Base-by-base conservation (phyloP, 2,797 vertebrate species). In the Malurus splendens region DNA sequence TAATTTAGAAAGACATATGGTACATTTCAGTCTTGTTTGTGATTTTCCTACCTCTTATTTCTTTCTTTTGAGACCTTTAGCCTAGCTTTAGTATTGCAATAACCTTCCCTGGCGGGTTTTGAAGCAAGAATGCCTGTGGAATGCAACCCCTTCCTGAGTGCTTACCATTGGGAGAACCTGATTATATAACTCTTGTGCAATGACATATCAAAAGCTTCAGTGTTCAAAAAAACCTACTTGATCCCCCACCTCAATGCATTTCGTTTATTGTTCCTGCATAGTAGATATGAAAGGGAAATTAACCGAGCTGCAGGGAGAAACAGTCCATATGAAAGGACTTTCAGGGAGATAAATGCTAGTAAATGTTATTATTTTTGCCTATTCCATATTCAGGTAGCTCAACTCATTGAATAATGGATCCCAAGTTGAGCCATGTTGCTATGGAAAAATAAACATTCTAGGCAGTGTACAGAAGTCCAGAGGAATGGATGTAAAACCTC, bases 1-100 rank as follows among this genome's bases (percentile, higher is more conserved):
- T 93, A 59, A 82, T 90, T 92, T 8, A 20, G 91, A 92, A 89
- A 92, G 83, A 10, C 17, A 70, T 83, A 59, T 17, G 23, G 15
- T 27, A 50, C 41, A 44, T 82, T 82, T 93, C 70, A 65, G 74
- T 52, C 42, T 73, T 93, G 71, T 90, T 81, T 90, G 67, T 81
- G 59, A 47, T 64, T 77, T 79, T 80, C n/a, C 24, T 67, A 76
- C 23, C 5, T 80, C 73, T 80, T 75, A 61, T 27, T 82, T 11
- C 50, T 62, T 87, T 87, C 10, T 89, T 38, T 86, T 38, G 47
- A 32, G 27, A 64, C 18, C 13, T 92, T 75, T 91, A 70, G 76
- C 48, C 51, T 79, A 83, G 25, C 10, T 36, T 72, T 72, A 68
- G n/a, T 41, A 72, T 55, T 52, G n/a, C 30, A 72, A 27, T 55